These are phyloP conservation scores for Phenganax stokvisi DNA, from an alignment of 92 coral and sea anemone species.

Conservation along the genomic window DNA sequence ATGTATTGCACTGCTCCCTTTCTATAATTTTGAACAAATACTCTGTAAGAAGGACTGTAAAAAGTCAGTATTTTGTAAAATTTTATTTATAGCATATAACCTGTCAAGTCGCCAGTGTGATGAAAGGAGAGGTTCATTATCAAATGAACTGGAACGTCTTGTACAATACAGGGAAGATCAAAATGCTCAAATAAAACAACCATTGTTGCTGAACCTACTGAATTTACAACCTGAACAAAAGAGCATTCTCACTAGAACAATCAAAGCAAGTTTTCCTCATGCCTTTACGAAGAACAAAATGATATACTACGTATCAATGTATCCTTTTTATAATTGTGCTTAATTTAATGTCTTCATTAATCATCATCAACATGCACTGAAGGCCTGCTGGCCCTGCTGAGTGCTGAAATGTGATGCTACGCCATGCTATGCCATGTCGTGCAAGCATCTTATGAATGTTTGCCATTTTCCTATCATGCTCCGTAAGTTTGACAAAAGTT, in stretches of 20 bases:
- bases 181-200: not conserved
- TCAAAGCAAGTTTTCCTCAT: conserved; percentile 4
- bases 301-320: not conserved
- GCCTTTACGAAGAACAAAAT: not conserved
- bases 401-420: too few relatives aligned
- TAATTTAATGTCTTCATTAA: not conserved
- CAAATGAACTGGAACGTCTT: not conserved
- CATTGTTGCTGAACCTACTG: not conserved
- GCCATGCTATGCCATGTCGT: too few relatives aligned
- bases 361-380: too few relatives aligned
- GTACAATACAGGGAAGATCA: not conserved
- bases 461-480: too few relatives aligned
- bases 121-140: not conserved
- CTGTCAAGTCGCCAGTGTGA: conserved; percentile 4
- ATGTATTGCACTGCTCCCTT: not conserved
- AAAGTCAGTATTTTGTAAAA: not conserved
- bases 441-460: too few relatives aligned
- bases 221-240: not conserved
- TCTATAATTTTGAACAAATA: too few relatives aligned
- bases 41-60: too few relatives aligned
- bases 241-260: conserved; percentile 1
- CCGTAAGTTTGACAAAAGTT: too few relatives aligned
- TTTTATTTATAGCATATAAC: conserved; percentile 3
- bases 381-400: too few relatives aligned
- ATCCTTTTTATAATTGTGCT: not conserved